These are phyloP conservation scores for Drosophila simulans DNA, from an alignment of 1,140 invertebrate genomes.

Conservation along the genomic window DNA sequence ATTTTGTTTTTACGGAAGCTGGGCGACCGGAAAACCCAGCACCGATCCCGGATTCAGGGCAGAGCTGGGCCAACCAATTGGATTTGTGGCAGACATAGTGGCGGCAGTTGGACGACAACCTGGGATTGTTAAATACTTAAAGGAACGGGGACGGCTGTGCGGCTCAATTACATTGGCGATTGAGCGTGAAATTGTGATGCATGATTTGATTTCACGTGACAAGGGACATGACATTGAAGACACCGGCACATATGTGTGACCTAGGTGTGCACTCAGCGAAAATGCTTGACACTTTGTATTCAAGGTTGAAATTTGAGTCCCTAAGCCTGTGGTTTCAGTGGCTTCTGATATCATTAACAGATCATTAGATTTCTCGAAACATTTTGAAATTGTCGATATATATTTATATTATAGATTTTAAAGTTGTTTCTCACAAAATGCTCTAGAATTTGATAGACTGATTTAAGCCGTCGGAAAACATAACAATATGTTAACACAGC, in stretches of 20 bases:
- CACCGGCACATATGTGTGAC: constrained; percentile 5
- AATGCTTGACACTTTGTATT: neutral
- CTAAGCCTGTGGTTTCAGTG: too few species aligned
- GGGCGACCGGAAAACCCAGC: constrained; percentile 51
- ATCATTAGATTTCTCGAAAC: too few species aligned
- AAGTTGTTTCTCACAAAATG: too few species aligned
- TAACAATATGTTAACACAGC: too few species aligned
- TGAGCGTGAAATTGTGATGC: constrained; percentile 81
- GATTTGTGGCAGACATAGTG: constrained; percentile 74
- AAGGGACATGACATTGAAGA: constrained; percentile 46
- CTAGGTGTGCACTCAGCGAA: constrained; percentile 10
- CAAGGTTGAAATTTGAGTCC: too few species aligned
- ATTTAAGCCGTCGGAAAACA: too few species aligned
- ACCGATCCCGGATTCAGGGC: constrained; percentile 29
- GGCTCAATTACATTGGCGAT: constrained; percentile 77
- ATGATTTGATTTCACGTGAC: constrained; percentile 82
- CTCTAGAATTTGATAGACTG: too few species aligned
- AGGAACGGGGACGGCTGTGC: constrained; percentile 70
- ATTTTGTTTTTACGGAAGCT: constrained; percentile 48
- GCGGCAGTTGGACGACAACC: constrained; percentile 41
- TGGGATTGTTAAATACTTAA: constrained; percentile 14
- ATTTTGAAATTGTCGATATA: too few species aligned
- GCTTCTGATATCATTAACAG: too few species aligned
- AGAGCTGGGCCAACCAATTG: constrained; percentile 53
- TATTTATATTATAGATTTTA: too few species aligned